Conservation (phyloP, 2,797 vertebrate genomes). For the Tadarida brasiliensis region DNA sequence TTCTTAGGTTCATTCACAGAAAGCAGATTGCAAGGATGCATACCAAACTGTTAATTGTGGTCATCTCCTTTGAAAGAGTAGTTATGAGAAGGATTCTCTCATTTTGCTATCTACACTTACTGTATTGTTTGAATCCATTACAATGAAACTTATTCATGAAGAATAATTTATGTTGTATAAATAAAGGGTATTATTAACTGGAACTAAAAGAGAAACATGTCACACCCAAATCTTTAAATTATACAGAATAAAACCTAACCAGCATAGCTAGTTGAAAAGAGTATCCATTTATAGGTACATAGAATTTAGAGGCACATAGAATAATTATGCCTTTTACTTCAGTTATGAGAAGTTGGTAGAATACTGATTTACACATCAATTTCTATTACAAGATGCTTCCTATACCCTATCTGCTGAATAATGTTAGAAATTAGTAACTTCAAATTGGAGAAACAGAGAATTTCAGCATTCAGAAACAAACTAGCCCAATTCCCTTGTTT, state of each 20-base stretch:
- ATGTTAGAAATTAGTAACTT: constrained; percentile 8
- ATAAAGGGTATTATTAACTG: constrained; percentile 4
- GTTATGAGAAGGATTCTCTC: not conserved
- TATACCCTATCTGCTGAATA: not conserved
- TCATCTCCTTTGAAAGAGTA: not conserved
- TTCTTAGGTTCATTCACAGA: not conserved
- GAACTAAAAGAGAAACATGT: constrained; percentile 2
- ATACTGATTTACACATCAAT: not conserved
- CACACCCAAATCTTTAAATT: constrained; percentile 15
- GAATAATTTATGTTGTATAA: not conserved
- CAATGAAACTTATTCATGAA: constrained; percentile 24
- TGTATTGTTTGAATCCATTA: constrained; percentile 29
- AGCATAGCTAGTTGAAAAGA: constrained; percentile 30
- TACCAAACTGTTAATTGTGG: not conserved
- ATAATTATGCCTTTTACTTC: not conserved
- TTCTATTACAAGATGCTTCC: not conserved
- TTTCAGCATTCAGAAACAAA: constrained; percentile 18
- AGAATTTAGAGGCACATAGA: not conserved
- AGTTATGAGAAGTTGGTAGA: not conserved
- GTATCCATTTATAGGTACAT: not conserved
- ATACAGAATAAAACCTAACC: constrained; percentile 5
- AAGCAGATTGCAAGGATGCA: not conserved
- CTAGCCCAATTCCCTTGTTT: not conserved
- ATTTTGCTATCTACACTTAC: constrained; percentile 17
- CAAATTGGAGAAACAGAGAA: constrained; percentile 36